A percentile compares a stretch with the other conserved stretches of the same genome.
Conservation (phyloP, 2,888 invertebrate genomes). For the Helleia helle region DNA sequence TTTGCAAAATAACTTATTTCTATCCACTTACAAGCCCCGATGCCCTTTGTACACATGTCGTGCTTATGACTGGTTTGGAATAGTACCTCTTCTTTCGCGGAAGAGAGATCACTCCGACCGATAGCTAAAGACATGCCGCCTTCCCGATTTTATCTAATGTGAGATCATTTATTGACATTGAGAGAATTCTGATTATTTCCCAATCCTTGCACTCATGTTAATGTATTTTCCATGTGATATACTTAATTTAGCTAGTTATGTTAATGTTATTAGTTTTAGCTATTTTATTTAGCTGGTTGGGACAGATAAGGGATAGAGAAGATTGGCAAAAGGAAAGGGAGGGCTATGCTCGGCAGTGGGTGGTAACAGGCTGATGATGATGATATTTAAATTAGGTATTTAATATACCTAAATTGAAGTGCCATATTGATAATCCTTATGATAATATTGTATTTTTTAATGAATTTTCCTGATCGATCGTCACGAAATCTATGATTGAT, state of each 20-base stretch:
- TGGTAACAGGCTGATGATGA: too few species aligned
- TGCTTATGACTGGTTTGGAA: slow-evolving; percentile 49
- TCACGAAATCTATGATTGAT: slow-evolving; percentile 72
- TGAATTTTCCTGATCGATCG: slow-evolving; percentile 69
- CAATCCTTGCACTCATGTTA: too few species aligned
- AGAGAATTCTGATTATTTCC: slow-evolving; percentile 26
- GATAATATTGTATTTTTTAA: slow-evolving; percentile 37
- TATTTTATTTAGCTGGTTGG: too few species aligned
- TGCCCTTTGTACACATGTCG: slow-evolving; percentile 53
- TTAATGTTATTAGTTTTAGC: too few species aligned
- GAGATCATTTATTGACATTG: slow-evolving; percentile 48
- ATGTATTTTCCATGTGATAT: too few species aligned
- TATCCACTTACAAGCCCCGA: slow-evolving; percentile 36
- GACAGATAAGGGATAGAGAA: too few species aligned
- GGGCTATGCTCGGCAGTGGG: too few species aligned
- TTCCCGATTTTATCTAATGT: slow-evolving; percentile 45
- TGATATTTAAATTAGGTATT: too few species aligned
- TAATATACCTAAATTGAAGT: slow-evolving; percentile 18
- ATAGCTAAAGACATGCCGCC: slow-evolving; percentile 46
- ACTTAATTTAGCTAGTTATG: too few species aligned
- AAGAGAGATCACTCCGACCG: slow-evolving; percentile 45
- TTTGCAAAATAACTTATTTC: slow-evolving; percentile 31
- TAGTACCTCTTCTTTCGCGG: slow-evolving; percentile 45
- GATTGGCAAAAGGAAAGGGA: too few species aligned
- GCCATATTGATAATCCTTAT: slow-evolving; percentile 16